Evolutionary conservation across 2,797 vertebrate genomes (phyloP), one percentile per base, ranked within the genome.

Genomic region (Spheniscus humboldti): DNA sequence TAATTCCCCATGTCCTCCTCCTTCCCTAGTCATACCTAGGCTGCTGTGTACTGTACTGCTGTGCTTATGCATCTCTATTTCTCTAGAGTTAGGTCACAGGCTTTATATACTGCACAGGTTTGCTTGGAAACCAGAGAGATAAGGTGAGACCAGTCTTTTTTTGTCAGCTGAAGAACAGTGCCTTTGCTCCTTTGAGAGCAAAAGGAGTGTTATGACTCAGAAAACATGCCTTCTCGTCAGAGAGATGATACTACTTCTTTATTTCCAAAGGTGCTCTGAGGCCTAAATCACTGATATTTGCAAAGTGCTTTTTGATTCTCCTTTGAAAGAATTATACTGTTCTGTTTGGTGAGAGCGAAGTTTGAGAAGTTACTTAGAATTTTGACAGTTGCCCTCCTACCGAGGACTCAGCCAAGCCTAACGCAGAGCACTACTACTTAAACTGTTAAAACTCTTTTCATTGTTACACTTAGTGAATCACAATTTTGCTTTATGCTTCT

Each of bases 391-490:
- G 10, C 72, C 50, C 55, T 94, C 68, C 80, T 86, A 41, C 91
- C 4, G 7, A 91, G 74, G 68, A 45, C n/a, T 86, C n/a, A 50
- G 62, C 45, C 52, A 62, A 90, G 60, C 71, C 83, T 56, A 62
- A 60, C 0, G 0, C 55, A 62, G 60, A 86, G 86, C 55, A 73
- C 68, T 94, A 33, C 67, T 81, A 53, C 82, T 95, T 62, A 66
- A 69, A 79, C 33, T 90, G 62, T 73, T 90, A 18, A 78, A 94
- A 73, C 35, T 20, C 80, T 67, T 55, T 45, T 72, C 60, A 57
- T 75, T 82, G 73, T 89, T 86, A 62, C 73, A 63, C 25, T 41
- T 84, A 90, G 69, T 91, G 94, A 97, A 96, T 96, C 94, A 95
- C 84, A 68, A 4, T 86, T 92, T 76, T 94, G 64, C 87, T 90